Conservation (phyloP, 1,140 invertebrate species). For the Matsumurasca onukii region DNA sequence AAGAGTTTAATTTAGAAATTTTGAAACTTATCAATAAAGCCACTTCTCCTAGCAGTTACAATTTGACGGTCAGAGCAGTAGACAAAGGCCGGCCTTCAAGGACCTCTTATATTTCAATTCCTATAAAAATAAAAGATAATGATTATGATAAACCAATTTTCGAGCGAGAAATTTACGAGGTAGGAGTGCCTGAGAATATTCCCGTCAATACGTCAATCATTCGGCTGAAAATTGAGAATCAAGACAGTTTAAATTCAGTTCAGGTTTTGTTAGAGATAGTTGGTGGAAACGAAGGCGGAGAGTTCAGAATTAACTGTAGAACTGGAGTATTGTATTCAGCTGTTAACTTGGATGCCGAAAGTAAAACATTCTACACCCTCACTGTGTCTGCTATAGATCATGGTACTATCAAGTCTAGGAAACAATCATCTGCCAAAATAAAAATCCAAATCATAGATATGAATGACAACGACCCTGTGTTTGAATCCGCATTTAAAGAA, state of each 20-base stretch:
- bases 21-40: conserved; percentile 74
- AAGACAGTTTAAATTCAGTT: conserved; percentile 76
- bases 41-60: conserved; percentile 72
- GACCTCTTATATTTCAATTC: conserved; percentile 70
- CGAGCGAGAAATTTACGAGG: conserved; percentile 82
- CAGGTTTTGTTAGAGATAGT: conserved; percentile 82
- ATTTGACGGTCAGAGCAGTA: conserved; percentile 79
- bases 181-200: conserved; percentile 83
- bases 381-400: conserved; percentile 82
- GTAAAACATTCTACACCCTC: conserved; percentile 74
- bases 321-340: conserved; percentile 78
- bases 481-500: conserved; percentile 66
- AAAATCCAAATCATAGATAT: conserved; percentile 82
- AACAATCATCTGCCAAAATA: conserved; percentile 86
- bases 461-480: conserved; percentile 90
- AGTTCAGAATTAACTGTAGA: conserved; percentile 81
- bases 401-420: conserved; percentile 75
- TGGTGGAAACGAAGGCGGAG: conserved; percentile 68
- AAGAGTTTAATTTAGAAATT: conserved; percentile 75
- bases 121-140: conserved; percentile 71
- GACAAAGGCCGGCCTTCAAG: conserved; percentile 78
- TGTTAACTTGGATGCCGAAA: conserved; percentile 76
- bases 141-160: conserved; percentile 87
- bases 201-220: conserved; percentile 88
- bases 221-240: conserved; percentile 79